Base-by-base conservation (phyloP, 2,797 vertebrate species). In the Malurus splendens region DNA sequence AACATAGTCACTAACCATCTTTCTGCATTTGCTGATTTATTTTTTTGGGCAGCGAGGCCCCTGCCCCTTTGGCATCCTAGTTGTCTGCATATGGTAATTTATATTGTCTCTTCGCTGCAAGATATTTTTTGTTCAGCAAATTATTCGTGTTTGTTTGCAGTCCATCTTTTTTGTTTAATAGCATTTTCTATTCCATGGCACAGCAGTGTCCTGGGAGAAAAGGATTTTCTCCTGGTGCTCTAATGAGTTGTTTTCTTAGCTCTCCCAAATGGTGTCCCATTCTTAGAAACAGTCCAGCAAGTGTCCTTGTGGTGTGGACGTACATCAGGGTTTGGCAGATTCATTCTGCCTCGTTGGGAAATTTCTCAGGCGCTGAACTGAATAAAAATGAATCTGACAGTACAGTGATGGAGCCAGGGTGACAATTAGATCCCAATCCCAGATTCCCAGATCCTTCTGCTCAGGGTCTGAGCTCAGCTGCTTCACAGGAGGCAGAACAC, bases 161-260 rank as follows among this genome's bases (percentile, higher is more conserved):
- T 52, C 7, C 3, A 54, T 79, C 32, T 36, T 82, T 95, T 94
- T 75, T 93, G 33, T 82, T 83, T 84, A 75, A 89, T 75, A 77
- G 57, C 60, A 10, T 54, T 90, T 94, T 87, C 51, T 88, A 2
- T 91, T 86, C 22, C 38, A 5, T 20, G 45, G 61, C 67, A 45
- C 36, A 77, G 73, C 42, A 62, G 56, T 47, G 56, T 88, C 82
- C 48, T 48, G 17, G 39, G 79, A 90, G 85, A 82, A 90, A 55
- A 90, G 32, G 55, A 56, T 86, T 94, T 94, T 92, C 51, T 94
- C 18, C 45, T 39, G 39, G 39, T 73, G 68, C 61, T 80, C 32
- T 86, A 88, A 87, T 67, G 82, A 89, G 78, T 54, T 92, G 70
- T 77, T 92, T 87, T 80, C 75, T 81, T 76, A 23, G 61, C 41